Conservation (phyloP, 1,140 invertebrate species). For the Leptopilina clavipes region DNA sequence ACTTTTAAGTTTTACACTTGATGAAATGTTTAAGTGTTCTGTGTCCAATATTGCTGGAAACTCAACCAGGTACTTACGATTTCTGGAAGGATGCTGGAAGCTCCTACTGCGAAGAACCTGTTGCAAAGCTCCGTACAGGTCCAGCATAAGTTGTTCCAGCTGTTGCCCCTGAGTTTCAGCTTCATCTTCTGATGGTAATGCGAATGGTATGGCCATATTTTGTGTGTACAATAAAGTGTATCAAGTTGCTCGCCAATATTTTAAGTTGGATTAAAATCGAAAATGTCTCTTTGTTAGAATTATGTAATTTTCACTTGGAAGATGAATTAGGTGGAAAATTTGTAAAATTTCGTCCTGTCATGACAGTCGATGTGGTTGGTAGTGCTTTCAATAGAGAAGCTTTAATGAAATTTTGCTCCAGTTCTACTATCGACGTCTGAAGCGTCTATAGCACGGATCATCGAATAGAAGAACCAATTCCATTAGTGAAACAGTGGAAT, state of each 20-base stretch:
- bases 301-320: not conserved
- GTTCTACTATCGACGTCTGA: slow-evolving; percentile 58
- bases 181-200: slow-evolving; percentile 67
- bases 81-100: slow-evolving; percentile 68
- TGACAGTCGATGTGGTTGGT: not conserved
- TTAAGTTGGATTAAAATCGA: not conserved
- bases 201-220: slow-evolving; percentile 69
- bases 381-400: not conserved
- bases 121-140: slow-evolving; percentile 69
- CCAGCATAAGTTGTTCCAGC: slow-evolving; percentile 70
- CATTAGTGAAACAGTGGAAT: slow-evolving; percentile 68
- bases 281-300: slow-evolving; percentile 2
- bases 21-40: not conserved
- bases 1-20: too few species aligned
- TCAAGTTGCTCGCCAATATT: not conserved
- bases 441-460: slow-evolving; percentile 67
- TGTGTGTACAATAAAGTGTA: not conserved
- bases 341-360: not conserved
- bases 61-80: slow-evolving; percentile 67
- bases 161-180: slow-evolving; percentile 65
- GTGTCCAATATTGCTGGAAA: too few species aligned
- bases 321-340: not conserved
- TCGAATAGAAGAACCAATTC: slow-evolving; percentile 69
- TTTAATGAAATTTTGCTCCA: not conserved
- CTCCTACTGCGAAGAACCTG: slow-evolving; percentile 68